Evolutionary conservation across 2,888 invertebrate species (phyloP).

Genomic region (Phyllotreta cruciferae): DNA sequence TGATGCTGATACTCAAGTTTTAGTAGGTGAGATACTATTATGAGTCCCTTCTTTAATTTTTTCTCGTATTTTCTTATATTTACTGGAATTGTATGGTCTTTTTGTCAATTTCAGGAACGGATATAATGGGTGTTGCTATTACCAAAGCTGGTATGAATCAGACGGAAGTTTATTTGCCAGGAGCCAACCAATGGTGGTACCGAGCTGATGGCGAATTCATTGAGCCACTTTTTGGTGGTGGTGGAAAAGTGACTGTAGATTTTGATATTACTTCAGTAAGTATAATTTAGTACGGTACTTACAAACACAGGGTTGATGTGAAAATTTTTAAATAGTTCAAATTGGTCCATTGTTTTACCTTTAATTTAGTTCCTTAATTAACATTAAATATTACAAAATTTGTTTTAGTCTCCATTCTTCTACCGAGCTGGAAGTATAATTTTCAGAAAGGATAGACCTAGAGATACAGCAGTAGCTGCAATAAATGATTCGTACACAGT

Average conservation of each 20-base stretch:
- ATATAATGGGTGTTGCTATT: conserved; percentile 87
- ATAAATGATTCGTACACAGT: conserved; percentile 44
- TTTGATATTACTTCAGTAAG: conserved; percentile 43
- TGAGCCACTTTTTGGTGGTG: conserved; percentile 18
- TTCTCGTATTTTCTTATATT: not conserved
- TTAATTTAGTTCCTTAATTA: no score
- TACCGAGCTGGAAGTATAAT: conserved; percentile 52
- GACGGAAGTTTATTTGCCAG: conserved; percentile 87
- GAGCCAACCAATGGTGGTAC: conserved; percentile 75
- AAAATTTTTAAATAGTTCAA: no score
- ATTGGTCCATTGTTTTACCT: no score
- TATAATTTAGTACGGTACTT: not conserved
- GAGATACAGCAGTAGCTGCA: conserved; percentile 44
- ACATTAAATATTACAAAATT: not conserved
- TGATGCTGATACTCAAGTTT: conserved; percentile 79
- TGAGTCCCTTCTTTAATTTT: not conserved
- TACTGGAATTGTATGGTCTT: not conserved
- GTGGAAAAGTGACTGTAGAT: conserved; percentile 8
- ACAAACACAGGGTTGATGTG: no score
- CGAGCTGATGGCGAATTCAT: conserved; percentile 38
- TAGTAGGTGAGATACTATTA: conserved; percentile 65
- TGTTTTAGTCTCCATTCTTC: conserved; percentile 49
- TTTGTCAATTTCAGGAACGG: conserved; percentile 65
- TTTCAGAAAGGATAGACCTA: conserved; percentile 41
- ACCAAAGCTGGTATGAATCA: conserved; percentile 74